Evolutionary conservation across 2,113 vertebrate species (phyloP), one percentile per base, ranked within the genome.

Genomic region (Diphyllodes magnificus): DNA sequence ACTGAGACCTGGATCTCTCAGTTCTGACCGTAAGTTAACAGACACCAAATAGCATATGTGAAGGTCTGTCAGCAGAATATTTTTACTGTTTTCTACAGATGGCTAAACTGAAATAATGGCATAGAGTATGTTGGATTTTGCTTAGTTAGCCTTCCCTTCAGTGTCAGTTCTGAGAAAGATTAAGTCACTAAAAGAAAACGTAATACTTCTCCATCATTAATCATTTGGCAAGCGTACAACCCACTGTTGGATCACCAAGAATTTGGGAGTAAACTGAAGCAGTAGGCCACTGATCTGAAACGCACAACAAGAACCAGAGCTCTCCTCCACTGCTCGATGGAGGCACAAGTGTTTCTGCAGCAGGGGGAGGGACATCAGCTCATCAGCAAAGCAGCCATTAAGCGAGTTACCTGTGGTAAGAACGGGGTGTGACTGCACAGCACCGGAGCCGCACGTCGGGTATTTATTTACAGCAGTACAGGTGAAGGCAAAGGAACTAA

Each of bases 311-410:
- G 57, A 92, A 94, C 61, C 88, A 92, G 93, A 95, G 88, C 60
- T 92, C 56, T 88, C 84, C 92, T 93, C 40, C 69, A 37, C 49
- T 92, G 69, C 77, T 83, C 10, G 2, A 4, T 10, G 86, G 70
- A 94, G 76, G 56, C 83, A 75, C n/a, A 8, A 63, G 60, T 54
- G 45, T 86, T 82, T 92, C 79, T 86, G 94, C 88, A 64, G 96
- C 90, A 64, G 76, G 82, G 61, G 54, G 24, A 73, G 64, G 92
- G 64, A 88, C 64, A 64, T 66, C 75, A 88, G 94, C 94, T 96
- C 90, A 70, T 73, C 71, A 95, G 87, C 82, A 95, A 93, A 93
- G 94, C 95, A 95, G 94, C 85, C 93, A 92, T 70, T 49, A 90
- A 96, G 96, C 90, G 0, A 78, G 90, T 44, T 86, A 83, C 79